Percentiles rank a stretch among this genome's conserved stretches.
Conservation (phyloP, 2,888 invertebrate species). For the Coecobrya sp. region DNA sequence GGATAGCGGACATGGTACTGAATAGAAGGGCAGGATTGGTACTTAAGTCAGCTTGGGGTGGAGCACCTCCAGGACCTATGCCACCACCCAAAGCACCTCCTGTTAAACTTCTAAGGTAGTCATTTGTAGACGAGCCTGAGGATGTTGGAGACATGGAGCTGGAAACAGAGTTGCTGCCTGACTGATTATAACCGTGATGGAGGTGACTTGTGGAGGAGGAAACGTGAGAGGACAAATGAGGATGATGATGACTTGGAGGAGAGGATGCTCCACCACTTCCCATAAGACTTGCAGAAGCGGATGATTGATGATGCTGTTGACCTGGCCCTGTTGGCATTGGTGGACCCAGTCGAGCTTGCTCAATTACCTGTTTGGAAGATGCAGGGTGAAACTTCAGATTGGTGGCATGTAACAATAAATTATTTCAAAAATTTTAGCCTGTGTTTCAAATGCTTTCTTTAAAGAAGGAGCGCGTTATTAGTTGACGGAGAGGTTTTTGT, state of each 20-base stretch:
- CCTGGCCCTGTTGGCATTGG: constrained; percentile 91
- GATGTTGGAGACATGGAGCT: constrained; percentile 72
- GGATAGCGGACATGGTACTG: constrained; percentile 65
- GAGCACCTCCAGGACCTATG: background rate
- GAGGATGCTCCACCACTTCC: background rate
- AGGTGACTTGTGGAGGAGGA: constrained; percentile 41
- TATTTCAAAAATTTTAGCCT: too few species aligned
- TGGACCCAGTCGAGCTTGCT: constrained; percentile 93
- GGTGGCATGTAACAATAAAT: background rate
- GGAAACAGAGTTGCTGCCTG: constrained; percentile 23
- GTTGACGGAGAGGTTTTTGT: too few species aligned
- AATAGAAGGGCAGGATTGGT: constrained; percentile 71
- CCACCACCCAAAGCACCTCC: constrained; percentile 17
- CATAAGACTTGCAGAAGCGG: background rate
- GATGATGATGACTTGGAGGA: constrained; percentile 53
- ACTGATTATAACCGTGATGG: constrained; percentile 48
- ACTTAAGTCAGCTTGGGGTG: constrained; percentile 62
- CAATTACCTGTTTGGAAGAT: constrained; percentile 91
- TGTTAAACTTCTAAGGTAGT: constrained; percentile 49
- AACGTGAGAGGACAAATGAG: constrained; percentile 56
- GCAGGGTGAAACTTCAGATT: background rate
- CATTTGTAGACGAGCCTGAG: constrained; percentile 49
- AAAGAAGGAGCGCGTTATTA: too few species aligned
- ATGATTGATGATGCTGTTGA: constrained; percentile 23
- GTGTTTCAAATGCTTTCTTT: too few species aligned